Evolutionary conservation across 2,113 vertebrate species (phyloP).

Genomic region (Typhlomys cinereus): DNA sequence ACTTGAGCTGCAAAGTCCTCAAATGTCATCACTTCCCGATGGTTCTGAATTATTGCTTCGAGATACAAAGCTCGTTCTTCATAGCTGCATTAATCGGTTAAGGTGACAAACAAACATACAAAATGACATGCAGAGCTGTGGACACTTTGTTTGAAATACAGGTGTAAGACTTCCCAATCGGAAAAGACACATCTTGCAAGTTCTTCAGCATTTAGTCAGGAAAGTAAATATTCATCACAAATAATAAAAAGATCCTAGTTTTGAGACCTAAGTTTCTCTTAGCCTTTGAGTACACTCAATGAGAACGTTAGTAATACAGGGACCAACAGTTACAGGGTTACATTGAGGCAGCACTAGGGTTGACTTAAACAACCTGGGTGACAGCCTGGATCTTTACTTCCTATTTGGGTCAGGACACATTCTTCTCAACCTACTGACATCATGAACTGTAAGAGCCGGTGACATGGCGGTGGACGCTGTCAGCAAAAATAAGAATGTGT

Average conservation of each 20-base stretch:
- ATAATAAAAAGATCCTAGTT: neutral
- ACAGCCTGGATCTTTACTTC: neutral
- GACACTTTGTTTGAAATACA: neutral
- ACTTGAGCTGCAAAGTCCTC: constrained; percentile 98
- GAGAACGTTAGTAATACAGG: neutral
- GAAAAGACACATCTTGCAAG: neutral
- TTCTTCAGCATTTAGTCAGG: neutral
- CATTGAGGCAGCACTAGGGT: neutral
- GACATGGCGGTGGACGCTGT: neutral
- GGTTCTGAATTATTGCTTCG: constrained; percentile 98
- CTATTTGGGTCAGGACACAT: neutral
- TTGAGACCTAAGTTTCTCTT: neutral
- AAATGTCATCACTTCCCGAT: constrained; percentile 97
- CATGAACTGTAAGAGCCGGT: neutral
- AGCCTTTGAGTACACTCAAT: constrained; percentile 9
- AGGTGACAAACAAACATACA: constrained; percentile 79
- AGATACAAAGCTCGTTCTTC: constrained; percentile 98
- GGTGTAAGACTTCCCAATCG: fast-evolving
- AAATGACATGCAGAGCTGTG: fast-evolving
- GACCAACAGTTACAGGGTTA: neutral
- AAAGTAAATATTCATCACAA: constrained; percentile 19
- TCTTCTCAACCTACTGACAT: neutral
- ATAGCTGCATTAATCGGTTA: constrained; percentile 90
- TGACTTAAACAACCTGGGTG: neutral
- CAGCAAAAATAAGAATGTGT: neutral